Evolutionary conservation across 2,113 vertebrate species (phyloP).

Genomic region (Oncorhynchus nerka): DNA sequence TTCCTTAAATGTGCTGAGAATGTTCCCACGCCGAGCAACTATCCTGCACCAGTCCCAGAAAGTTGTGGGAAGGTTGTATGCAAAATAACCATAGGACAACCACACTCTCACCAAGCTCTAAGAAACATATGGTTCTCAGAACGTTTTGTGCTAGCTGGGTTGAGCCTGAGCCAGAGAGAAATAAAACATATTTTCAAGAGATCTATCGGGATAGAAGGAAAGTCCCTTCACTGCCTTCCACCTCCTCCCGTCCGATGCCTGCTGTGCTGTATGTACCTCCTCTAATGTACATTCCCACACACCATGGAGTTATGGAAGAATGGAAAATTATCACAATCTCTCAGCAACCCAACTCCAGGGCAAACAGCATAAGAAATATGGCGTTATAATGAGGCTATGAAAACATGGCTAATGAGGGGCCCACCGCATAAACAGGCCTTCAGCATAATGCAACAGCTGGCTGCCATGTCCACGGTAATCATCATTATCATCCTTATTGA

Average conservation of each 20-base stretch:
- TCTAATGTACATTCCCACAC: neutral
- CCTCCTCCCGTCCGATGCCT: neutral
- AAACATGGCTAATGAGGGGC: conserved; percentile 33
- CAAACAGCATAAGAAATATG: conserved; percentile 28
- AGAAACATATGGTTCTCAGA: too few relatives aligned
- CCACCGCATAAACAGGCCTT: conserved; percentile 13
- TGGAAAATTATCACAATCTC: conserved; percentile 27
- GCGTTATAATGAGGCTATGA: conserved; percentile 44
- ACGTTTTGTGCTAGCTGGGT: too few relatives aligned
- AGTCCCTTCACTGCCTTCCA: neutral
- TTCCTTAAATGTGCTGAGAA: too few relatives aligned
- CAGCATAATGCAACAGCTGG: conserved; percentile 19
- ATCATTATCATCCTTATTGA: conserved; percentile 7
- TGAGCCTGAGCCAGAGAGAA: too few relatives aligned
- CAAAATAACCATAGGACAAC: too few relatives aligned
- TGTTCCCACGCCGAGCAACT: too few relatives aligned
- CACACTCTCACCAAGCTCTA: too few relatives aligned
- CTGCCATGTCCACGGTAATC: conserved; percentile 15
- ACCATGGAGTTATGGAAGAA: conserved; percentile 7
- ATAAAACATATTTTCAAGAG: too few relatives aligned
- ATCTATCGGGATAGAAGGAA: neutral
- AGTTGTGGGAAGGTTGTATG: too few relatives aligned
- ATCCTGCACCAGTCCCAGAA: too few relatives aligned
- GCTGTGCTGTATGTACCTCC: neutral
- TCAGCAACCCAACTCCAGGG: conserved; percentile 15